Evolutionary conservation across 1,140 invertebrate species (phyloP), one percentile per base, ranked within the genome.

Genomic region (Eriosoma lanigerum): DNA sequence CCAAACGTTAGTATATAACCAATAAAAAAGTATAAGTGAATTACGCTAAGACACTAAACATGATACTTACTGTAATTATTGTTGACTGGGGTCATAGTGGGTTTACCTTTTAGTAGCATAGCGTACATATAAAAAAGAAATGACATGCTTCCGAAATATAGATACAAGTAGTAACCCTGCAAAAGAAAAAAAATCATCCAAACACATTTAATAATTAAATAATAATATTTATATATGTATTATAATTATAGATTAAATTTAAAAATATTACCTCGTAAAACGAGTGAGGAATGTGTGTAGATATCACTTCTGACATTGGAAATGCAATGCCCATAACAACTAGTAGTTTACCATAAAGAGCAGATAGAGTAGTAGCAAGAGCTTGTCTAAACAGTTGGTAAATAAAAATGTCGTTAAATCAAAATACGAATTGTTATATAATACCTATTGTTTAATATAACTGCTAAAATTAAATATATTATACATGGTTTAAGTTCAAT

Each of bases 311-410:
- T 62, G 93, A 92, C 90, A 97, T 94, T 64, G 96, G 96, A 87
- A 98, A 96, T 10, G 94, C 95, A 83, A 95, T 91, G 29, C 96
- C 96, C 92, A 97, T 95, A 17, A 97, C 94, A 32, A 97, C 94
- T 70, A 98, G 86, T 4, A 97, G 88, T 86, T 97, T 96, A n/a
- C 94, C 94, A 85, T 98, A 97, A 5, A 97, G 88, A 0, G 95
- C 96, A 83, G 94, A 96, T 75, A 97, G 88, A 21, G 95, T 93
- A 24, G 93, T 93, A 81, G 95, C 93, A 82, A 96, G 86, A 73
- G 92, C 91, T 85, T 95, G 93, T 73, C 94, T 93, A 85, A 84
- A 82, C 72, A 19, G 4, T 32, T 32, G 15, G 12, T 29, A 0
- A 52, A 52, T 3, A 52, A 26, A 17, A 4, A 58, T 56, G 13